Percentiles rank a stretch among this genome's conserved stretches.
Conservation (phyloP, 1,140 invertebrate species). For the Trachelipus rathkii region DNA sequence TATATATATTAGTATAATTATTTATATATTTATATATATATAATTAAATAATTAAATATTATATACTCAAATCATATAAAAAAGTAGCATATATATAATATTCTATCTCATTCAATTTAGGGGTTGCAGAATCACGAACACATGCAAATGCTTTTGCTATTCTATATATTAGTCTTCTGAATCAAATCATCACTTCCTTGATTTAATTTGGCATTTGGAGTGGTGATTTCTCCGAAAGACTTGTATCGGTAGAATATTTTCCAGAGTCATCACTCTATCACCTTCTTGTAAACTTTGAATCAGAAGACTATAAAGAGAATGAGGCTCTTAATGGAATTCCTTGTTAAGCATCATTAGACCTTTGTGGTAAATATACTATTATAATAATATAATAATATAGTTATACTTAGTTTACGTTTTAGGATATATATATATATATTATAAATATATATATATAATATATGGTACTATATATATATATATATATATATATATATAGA, state of each 20-base stretch:
- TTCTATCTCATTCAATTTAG: constrained; percentile 40
- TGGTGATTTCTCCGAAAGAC: constrained; percentile 48
- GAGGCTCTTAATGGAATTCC: constrained; percentile 66
- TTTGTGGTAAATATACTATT: no score
- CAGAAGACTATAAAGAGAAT: constrained; percentile 65
- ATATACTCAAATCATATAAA: no score
- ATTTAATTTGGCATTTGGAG: constrained; percentile 47
- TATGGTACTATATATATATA: no score
- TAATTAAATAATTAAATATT: no score
- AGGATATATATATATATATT: no score
- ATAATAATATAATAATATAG: no score
- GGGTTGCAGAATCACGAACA: constrained; percentile 70
- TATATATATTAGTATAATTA: no score
- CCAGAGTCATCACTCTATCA: constrained; percentile 80
- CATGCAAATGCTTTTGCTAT: constrained; percentile 70
- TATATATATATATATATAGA: no score
- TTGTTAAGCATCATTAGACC: constrained; percentile 68
- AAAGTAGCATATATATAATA: no score
- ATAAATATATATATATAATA: no score
- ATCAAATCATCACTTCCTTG: constrained; percentile 53
- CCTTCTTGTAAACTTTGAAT: constrained; percentile 67
- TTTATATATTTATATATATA: no score
- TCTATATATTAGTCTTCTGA: constrained; percentile 57
- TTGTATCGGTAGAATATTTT: constrained; percentile 51
- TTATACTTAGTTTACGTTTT: no score